A percentile compares a stretch with the other conserved stretches of the same genome.
Evolutionary conservation across 2,888 invertebrate genomes (phyloP).

Genomic region (Apodemia mormo): DNA sequence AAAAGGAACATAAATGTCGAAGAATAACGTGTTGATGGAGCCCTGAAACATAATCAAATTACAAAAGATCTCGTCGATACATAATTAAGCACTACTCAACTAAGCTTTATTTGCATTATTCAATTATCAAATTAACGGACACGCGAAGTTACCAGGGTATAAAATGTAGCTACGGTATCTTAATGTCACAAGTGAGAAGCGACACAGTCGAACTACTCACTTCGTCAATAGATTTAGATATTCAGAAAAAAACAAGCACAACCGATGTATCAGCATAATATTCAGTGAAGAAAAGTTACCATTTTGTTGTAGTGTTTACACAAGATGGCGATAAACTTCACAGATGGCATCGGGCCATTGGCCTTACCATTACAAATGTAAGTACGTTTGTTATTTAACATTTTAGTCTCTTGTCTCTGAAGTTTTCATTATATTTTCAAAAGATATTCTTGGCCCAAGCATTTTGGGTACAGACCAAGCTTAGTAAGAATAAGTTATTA

Average conservation of each 20-base stretch:
- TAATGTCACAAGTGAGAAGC: conserved; percentile 76
- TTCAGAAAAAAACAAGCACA: neutral
- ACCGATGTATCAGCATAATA: neutral
- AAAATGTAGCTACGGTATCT: conserved; percentile 51
- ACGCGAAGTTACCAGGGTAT: conserved; percentile 72
- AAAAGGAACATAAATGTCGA: neutral
- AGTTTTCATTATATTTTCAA: neutral
- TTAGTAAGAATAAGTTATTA: too few species aligned
- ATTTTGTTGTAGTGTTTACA: conserved; percentile 51
- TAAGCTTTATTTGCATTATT: conserved; percentile 78
- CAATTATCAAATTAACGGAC: conserved; percentile 79
- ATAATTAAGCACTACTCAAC: conserved; percentile 58
- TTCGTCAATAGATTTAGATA: conserved; percentile 52
- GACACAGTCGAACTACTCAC: conserved; percentile 81
- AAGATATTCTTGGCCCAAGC: too few species aligned
- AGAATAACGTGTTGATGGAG: conserved; percentile 3
- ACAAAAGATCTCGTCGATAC: conserved; percentile 56
- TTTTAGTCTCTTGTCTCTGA: neutral
- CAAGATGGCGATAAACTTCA: conserved; percentile 71
- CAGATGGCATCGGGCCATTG: conserved; percentile 66
- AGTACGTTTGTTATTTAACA: conserved; percentile 44
- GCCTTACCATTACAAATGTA: conserved; percentile 73
- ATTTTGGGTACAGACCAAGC: too few species aligned
- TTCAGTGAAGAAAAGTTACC: conserved; percentile 22
- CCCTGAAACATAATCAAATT: conserved; percentile 42